These are phyloP conservation scores for Prorops nasuta DNA, from an alignment of 1,140 invertebrate genomes.

Conservation along the genomic window DNA sequence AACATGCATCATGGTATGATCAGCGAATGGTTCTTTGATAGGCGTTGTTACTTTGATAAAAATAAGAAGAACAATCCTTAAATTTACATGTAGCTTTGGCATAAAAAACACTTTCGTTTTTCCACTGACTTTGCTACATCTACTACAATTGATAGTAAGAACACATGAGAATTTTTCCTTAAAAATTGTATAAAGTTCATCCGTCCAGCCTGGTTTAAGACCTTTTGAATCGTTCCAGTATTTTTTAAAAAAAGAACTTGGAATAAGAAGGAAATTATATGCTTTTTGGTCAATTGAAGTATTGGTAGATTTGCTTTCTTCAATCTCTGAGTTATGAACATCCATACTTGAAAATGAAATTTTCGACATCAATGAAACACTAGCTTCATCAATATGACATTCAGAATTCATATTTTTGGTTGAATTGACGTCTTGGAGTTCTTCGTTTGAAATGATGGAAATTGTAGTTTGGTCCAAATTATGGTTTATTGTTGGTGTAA, in stretches of 20 bases:
- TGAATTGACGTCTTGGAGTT: too few relatives aligned
- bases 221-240: not conserved
- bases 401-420: too few relatives aligned
- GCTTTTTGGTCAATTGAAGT: too few relatives aligned
- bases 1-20: not conserved
- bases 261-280: too few relatives aligned
- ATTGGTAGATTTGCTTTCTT: too few relatives aligned
- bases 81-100: not conserved
- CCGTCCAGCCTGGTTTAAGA: not conserved
- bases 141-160: not conserved
- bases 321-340: too few relatives aligned
- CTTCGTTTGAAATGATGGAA: too few relatives aligned
- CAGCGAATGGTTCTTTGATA: not conserved
- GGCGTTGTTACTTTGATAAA: not conserved
- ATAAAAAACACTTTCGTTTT: not conserved
- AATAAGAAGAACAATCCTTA: not conserved
- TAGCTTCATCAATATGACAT: too few relatives aligned
- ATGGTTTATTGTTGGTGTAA: too few relatives aligned
- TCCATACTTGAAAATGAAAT: too few relatives aligned
- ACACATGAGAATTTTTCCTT: not conserved
- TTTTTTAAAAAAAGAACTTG: not conserved
- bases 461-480: too few relatives aligned
- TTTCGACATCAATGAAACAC: too few relatives aligned
- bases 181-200: not conserved
- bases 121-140: not conserved